These are phyloP conservation scores for Drosophila ochracea DNA, from an alignment of 2,888 invertebrate genomes.

Conservation along the genomic window DNA sequence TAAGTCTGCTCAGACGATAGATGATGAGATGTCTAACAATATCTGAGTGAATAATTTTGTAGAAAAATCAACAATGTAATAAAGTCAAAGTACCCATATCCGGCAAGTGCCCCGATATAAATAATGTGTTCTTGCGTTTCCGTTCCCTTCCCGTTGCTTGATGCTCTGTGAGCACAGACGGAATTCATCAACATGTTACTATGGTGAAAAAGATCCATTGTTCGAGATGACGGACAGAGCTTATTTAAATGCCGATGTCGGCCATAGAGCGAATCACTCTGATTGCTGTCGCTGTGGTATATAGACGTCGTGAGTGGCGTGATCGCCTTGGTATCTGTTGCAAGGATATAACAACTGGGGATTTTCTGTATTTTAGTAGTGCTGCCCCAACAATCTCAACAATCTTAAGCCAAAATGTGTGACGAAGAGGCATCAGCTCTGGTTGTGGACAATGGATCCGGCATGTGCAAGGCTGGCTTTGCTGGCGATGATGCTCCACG, in stretches of 20 bases:
- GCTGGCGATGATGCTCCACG: conserved; percentile 98
- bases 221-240: conserved; percentile 67
- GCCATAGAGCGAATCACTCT: conserved; percentile 82
- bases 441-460: conserved; percentile 98
- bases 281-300: conserved; percentile 83
- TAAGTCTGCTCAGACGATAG: not conserved
- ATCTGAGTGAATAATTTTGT: not conserved
- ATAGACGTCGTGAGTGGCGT: conserved; percentile 79
- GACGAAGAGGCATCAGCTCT: conserved; percentile 97
- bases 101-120: conserved; percentile 29
- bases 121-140: conserved; percentile 33
- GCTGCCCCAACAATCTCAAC: conserved; percentile 40
- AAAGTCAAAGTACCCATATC: conserved; percentile 7
- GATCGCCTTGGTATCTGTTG: conserved; percentile 28
- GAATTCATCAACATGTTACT: conserved; percentile 78
- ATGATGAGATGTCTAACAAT: not conserved
- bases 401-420: conserved; percentile 88
- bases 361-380: conserved; percentile 47
- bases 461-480: conserved; percentile 99
- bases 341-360: conserved; percentile 39
- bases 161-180: conserved; percentile 2
- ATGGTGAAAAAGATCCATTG: conserved; percentile 67
- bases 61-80: not conserved
- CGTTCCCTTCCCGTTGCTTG: conserved; percentile 10
- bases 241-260: conserved; percentile 73